Evolutionary conservation across 2,888 invertebrate genomes (phyloP).

Genomic region (Parascotia fuliginaria): DNA sequence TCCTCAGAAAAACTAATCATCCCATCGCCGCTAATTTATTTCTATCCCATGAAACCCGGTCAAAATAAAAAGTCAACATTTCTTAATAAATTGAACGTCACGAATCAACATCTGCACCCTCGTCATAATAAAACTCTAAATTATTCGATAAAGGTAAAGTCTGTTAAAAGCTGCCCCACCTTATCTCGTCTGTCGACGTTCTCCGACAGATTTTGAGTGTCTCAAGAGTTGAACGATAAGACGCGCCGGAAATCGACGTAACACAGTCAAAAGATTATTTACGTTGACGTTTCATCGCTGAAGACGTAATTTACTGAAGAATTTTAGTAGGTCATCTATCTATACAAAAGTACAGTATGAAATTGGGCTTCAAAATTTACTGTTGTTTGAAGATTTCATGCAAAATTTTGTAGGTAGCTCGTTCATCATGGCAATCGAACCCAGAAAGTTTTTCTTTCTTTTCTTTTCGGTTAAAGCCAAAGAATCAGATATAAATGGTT

Average conservation of each 20-base stretch:
- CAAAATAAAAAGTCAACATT: conserved; percentile 31
- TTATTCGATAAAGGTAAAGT: conserved; percentile 47
- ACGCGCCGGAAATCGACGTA: conserved; percentile 9
- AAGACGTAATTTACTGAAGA: conserved; percentile 1
- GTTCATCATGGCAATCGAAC: too few relatives aligned
- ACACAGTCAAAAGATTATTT: conserved; percentile 2
- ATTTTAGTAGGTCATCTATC: neutral
- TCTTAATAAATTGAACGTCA: conserved; percentile 43
- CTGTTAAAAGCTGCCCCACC: conserved; percentile 37
- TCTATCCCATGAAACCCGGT: conserved; percentile 26
- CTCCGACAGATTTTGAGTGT: conserved; percentile 28
- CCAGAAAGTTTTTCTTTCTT: too few relatives aligned
- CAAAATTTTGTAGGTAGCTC: too few relatives aligned
- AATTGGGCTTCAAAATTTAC: too few relatives aligned
- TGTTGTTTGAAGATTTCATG: too few relatives aligned
- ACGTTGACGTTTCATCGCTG: conserved; percentile 4
- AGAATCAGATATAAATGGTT: too few relatives aligned
- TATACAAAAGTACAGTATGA: neutral
- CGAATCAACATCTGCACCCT: conserved; percentile 63
- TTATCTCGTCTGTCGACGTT: conserved; percentile 36
- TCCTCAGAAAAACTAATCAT: conserved; percentile 20
- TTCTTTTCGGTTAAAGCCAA: too few relatives aligned
- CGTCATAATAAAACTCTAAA: conserved; percentile 66
- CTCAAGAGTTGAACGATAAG: conserved; percentile 17
- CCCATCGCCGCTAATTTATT: conserved; percentile 31